These are phyloP conservation scores for Agrotis segetum DNA, from an alignment of 2,888 invertebrate species.

Conservation along the genomic window DNA sequence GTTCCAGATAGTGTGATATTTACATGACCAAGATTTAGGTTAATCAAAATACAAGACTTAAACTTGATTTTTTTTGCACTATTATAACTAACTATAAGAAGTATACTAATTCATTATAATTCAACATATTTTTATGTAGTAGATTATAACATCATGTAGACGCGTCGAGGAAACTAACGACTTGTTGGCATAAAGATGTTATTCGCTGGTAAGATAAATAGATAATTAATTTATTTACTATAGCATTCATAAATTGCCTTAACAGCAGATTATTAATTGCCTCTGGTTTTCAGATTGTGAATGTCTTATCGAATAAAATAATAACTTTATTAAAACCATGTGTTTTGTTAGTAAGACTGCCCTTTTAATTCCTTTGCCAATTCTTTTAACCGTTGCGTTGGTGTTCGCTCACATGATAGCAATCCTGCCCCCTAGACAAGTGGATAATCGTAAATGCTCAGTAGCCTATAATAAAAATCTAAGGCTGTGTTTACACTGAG, in stretches of 20 bases:
- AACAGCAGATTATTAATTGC: conserved; percentile 86
- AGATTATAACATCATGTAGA: conserved; percentile 71
- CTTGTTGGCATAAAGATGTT: conserved; percentile 79
- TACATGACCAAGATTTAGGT: conserved; percentile 77
- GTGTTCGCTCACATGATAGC: background rate
- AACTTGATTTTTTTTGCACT: conserved; percentile 77
- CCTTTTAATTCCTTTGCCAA: background rate
- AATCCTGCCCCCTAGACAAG: too few species aligned
- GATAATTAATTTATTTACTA: conserved; percentile 87
- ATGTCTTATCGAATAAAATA: conserved; percentile 89
- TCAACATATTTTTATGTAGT: conserved; percentile 76
- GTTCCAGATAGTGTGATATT: conserved; percentile 68
- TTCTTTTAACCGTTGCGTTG: background rate
- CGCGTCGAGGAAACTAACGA: conserved; percentile 74
- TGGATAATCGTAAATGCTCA: too few species aligned
- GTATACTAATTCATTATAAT: conserved; percentile 75
- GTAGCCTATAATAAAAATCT: too few species aligned
- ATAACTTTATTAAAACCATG: conserved; percentile 80
- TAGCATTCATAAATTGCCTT: conserved; percentile 87
- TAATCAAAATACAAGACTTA: conserved; percentile 80
- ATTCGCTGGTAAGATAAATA: conserved; percentile 80
- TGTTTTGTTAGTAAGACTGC: conserved; percentile 46
- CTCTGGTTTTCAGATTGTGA: conserved; percentile 87
- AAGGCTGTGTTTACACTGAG: too few species aligned
- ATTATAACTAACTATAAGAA: conserved; percentile 78